phyloP scores from a whole-genome alignment of 1,140 invertebrate genomes.

The Bilobella aurantiaca region DNA sequence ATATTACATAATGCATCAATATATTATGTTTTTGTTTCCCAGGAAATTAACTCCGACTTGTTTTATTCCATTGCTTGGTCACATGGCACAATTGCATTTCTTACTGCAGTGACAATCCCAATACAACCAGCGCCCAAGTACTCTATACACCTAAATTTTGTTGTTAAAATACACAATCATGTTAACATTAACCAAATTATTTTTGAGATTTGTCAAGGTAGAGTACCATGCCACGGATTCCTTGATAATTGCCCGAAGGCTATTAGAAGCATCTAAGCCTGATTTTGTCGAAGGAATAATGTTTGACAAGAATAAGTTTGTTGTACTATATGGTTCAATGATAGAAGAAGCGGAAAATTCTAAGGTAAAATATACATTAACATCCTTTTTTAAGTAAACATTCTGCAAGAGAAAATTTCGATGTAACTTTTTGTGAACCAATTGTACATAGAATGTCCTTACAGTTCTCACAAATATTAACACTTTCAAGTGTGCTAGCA shows the following conservation, averaged over 20 bases:
- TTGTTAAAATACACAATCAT: neutral
- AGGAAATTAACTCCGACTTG: conserved; percentile 9
- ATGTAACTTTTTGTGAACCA: neutral
- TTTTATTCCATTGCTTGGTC: conserved; percentile 13
- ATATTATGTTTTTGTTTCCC: too few relatives aligned
- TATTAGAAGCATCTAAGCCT: neutral
- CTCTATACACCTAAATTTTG: neutral
- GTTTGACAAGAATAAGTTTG: neutral
- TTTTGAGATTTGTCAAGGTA: neutral
- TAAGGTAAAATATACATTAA: neutral
- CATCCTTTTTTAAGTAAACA: too few relatives aligned
- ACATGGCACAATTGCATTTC: conserved; percentile 6
- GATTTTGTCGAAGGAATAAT: conserved; percentile 11
- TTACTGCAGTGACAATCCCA: conserved; percentile 4
- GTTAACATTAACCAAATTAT: neutral
- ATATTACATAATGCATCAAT: too few relatives aligned
- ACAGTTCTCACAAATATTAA: neutral
- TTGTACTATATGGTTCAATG: conserved; percentile 2
- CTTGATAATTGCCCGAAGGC: neutral
- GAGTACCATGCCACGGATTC: conserved; percentile 1
- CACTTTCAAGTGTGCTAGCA: neutral
- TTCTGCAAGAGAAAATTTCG: too few relatives aligned
- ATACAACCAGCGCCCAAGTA: neutral
- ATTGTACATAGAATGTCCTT: neutral
- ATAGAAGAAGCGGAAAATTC: neutral